phyloP scores from a whole-genome alignment of 2,888 invertebrate species.

The Branchinecta sandiegonensis region DNA sequence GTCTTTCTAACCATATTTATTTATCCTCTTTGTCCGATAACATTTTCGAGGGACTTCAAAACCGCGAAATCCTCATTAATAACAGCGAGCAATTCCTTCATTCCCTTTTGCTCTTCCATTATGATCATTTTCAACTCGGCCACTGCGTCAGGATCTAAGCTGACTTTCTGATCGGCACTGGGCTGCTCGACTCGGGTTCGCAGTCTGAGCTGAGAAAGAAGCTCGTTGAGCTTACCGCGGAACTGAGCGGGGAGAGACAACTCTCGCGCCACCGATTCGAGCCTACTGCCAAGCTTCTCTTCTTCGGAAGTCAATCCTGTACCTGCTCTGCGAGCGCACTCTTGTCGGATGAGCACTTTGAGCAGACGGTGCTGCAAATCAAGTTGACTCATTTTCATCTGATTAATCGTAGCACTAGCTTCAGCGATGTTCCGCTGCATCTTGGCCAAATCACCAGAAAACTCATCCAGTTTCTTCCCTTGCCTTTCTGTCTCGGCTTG shows the following conservation, averaged over 20 bases:
- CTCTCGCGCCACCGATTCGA: slow-evolving; percentile 72
- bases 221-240: slow-evolving; percentile 69
- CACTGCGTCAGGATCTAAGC: slow-evolving; percentile 19
- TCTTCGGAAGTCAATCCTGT: slow-evolving; percentile 76
- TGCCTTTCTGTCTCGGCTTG: slow-evolving; percentile 57
- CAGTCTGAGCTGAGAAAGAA: slow-evolving; percentile 70
- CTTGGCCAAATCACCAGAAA: slow-evolving; percentile 58
- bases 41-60: slow-evolving; percentile 60
- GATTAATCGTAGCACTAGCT: slow-evolving; percentile 61
- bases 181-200: slow-evolving; percentile 33
- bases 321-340: slow-evolving; percentile 73
- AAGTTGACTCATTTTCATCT: slow-evolving; percentile 62
- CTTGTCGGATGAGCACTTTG: slow-evolving; percentile 72
- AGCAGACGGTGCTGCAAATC: slow-evolving; percentile 64
- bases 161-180: slow-evolving; percentile 11
- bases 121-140: slow-evolving; percentile 45
- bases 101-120: slow-evolving; percentile 71
- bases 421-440: slow-evolving; percentile 66
- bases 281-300: slow-evolving; percentile 66
- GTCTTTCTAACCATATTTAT: background rate
- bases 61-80: slow-evolving; percentile 64
- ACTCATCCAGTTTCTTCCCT: slow-evolving; percentile 59
- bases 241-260: slow-evolving; percentile 83
- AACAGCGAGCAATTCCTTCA: slow-evolving; percentile 67
- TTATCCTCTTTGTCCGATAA: slow-evolving; percentile 31